These are phyloP conservation scores for Gadus chalcogrammus DNA, from an alignment of 2,113 vertebrate species.

Conservation along the genomic window DNA sequence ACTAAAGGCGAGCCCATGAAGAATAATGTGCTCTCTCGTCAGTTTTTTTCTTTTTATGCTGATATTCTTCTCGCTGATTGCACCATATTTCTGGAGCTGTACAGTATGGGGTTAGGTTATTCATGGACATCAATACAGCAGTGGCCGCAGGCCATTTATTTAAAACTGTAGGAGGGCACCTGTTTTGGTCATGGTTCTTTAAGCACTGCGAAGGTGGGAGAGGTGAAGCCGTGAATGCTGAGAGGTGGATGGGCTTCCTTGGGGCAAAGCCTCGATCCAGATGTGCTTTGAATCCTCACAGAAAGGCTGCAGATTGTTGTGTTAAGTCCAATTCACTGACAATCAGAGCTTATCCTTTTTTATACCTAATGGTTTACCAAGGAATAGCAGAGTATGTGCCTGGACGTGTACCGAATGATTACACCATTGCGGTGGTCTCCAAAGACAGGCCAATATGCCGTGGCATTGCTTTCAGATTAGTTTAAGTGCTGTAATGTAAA, in stretches of 20 bases:
- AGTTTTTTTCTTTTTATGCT: background rate
- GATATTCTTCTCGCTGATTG: slow-evolving; percentile 10
- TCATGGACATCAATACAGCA: slow-evolving; percentile 57
- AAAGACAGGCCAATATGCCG: too few species aligned
- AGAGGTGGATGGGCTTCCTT: background rate
- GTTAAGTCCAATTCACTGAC: slow-evolving; percentile 15
- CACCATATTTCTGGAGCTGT: slow-evolving; percentile 25
- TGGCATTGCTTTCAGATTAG: too few species aligned
- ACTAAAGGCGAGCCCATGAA: background rate
- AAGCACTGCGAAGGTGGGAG: background rate
- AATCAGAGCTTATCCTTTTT: slow-evolving; percentile 22
- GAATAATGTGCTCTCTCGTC: background rate
- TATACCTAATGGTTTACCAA: background rate
- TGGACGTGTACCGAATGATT: background rate
- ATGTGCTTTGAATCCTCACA: slow-evolving; percentile 2
- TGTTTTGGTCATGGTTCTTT: slow-evolving; percentile 18
- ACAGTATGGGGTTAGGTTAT: slow-evolving; percentile 52
- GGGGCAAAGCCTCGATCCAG: slow-evolving; percentile 5
- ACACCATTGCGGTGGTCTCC: too few species aligned
- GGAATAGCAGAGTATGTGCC: too few species aligned
- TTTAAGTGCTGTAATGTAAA: too few species aligned
- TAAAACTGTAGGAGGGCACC: slow-evolving; percentile 52
- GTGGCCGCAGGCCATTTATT: slow-evolving; percentile 39
- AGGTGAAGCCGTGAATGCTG: background rate
- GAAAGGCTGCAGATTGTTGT: slow-evolving; percentile 2